These are phyloP conservation scores for Ammodytes marinus DNA, from an alignment of 2,113 vertebrate species.

Conservation along the genomic window DNA sequence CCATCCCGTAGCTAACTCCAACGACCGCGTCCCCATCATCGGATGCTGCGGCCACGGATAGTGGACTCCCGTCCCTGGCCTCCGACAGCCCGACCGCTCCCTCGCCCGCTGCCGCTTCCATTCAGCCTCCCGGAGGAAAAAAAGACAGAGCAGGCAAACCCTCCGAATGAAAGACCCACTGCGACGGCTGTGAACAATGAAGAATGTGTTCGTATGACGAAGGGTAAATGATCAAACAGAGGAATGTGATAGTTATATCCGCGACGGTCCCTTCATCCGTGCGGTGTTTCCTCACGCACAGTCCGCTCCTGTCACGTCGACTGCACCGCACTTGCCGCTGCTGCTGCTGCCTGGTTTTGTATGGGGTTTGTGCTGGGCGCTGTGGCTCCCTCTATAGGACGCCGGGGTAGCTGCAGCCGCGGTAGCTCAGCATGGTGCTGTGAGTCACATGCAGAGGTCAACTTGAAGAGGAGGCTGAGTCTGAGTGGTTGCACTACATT, in stretches of 20 bases:
- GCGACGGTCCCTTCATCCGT: slow-evolving; percentile 75
- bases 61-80: slow-evolving; percentile 83
- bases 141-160: slow-evolving; percentile 28
- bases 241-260: slow-evolving; percentile 34
- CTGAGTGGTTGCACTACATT: background rate
- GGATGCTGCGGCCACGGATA: slow-evolving; percentile 81
- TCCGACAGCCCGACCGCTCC: slow-evolving; percentile 85
- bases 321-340: slow-evolving; percentile 62
- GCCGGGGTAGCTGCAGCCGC: slow-evolving; percentile 6
- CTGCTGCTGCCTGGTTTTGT: slow-evolving; percentile 20
- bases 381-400: slow-evolving; percentile 53
- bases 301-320: slow-evolving; percentile 43
- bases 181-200: slow-evolving; percentile 15
- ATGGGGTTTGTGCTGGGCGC: background rate
- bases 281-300: slow-evolving; percentile 51
- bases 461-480: background rate
- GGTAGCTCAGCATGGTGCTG: background rate
- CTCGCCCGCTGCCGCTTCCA: slow-evolving; percentile 84
- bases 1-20: slow-evolving; percentile 81
- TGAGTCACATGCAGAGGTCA: slow-evolving; percentile 17
- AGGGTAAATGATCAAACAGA: slow-evolving; percentile 16
- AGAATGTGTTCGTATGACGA: background rate
- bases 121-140: slow-evolving; percentile 79
- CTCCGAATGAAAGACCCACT: slow-evolving; percentile 61
- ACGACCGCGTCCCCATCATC: slow-evolving; percentile 84